Base-by-base conservation (phyloP, 2,797 vertebrate species). In the Lycodopsis pacificus region DNA sequence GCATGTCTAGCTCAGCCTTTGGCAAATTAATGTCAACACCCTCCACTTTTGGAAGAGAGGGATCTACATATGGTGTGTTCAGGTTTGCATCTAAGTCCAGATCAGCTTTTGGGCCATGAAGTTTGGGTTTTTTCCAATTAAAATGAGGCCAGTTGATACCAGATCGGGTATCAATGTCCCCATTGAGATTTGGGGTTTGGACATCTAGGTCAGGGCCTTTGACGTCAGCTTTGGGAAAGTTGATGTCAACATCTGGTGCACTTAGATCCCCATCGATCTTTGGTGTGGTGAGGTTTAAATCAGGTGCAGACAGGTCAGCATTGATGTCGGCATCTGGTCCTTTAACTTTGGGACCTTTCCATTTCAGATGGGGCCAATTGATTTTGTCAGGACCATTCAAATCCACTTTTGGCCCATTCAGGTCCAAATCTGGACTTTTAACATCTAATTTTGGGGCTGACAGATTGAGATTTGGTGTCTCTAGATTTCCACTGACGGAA, bases 271-370 rank as follows among this genome's bases (percentile, higher is more conserved):
- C 83, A 48, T 85, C 54, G 7, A 83, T 34, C 13, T 75, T 79
- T 72, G 89, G 70, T 42, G 65, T 68, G 8, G 88, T 80, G 1
- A 94, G 4, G 22, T 42, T 85, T 25, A 73, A 65, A 71, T 91
- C 77, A 69, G 86, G 82, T 67, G 74, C 27, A 66, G 90, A 74
- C 1, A 91, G 48, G 27, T 86, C 83, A 57, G 77, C 77, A 66
- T 86, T 77, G 42, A 91, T 13, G 30, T 89, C 40, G 15, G 61
- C 32, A 68, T 91, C 81, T 46, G 89, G 88, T 32, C 67, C 86
- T 89, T 93, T 93, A 3, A 91, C 27, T 77, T 95, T 95, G 15
- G 83, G 30, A 53, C 38, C 25, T 81, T 90, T 92, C 89, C 66
- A 82, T 77, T 89, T 94, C 4, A 27, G 57, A 83, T 85, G 77